Evolutionary conservation across 2,113 vertebrate genomes (phyloP), one percentile per base, ranked within the genome.

Genomic region (Syngnathus typhle): DNA sequence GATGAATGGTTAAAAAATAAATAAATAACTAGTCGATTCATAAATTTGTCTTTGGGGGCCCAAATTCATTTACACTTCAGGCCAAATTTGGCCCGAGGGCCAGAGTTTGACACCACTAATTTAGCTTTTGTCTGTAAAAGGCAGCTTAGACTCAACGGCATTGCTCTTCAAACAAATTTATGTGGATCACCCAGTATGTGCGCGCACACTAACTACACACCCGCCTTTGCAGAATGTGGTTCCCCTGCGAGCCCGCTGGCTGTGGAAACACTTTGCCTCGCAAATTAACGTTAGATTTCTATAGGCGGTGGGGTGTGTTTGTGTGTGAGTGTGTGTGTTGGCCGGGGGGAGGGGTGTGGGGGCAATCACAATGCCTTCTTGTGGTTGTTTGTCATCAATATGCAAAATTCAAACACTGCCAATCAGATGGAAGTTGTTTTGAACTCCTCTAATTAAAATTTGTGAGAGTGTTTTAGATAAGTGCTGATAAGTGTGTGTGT

Each of bases 231-330:
- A 62, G 47, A 7, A 23, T n/a, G 68, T 56, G 5, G 43, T 21
- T 76, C 55, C 55, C 51, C 49, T 4, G 10, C 6, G 27, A 69
- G 67, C 54, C 23, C 55, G 47, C 65, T 71, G 67, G 39, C 75
- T 72, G 77, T 69, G 75, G 65, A 74, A 67, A 13, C 72, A 68
- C 68, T 58, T 56, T 70, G 71, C 78, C 77, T 60, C 77, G 76
- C 70, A 80, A 81, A 82, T 84, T 81, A 81, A 75, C 70, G 69
- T 67, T 5, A 0, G 37, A 70, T 77, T 75, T 77, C 69, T 73
- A 66, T 7, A 39, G 44, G 64, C 69, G 70, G 27, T 19, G 1
- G 4, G 70, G 1, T n/a, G 56, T 21, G 51, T 6, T 19, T 9
- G 21, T 6, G 56, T 5, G 27, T 2, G 15, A 1, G 32, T 2